These are phyloP conservation scores for Timema podura DNA, from an alignment of 2,888 invertebrate genomes.

Conservation along the genomic window DNA sequence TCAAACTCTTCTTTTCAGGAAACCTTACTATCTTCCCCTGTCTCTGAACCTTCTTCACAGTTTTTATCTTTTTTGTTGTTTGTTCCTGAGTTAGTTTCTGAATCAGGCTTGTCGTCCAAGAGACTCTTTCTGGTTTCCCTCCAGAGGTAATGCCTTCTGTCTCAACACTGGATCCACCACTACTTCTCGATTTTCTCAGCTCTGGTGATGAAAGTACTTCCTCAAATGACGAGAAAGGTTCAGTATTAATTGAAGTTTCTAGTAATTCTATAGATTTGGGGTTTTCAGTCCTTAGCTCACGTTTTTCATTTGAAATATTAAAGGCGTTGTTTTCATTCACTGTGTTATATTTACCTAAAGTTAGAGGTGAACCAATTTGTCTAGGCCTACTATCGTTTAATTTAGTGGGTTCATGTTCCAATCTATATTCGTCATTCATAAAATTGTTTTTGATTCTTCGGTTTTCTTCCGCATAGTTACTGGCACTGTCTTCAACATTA, in stretches of 20 bases:
- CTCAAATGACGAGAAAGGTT: constrained; percentile 8
- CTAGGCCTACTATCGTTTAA: no score
- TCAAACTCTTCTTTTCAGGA: constrained; percentile 21
- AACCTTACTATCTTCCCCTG: constrained; percentile 18
- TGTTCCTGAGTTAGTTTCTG: constrained; percentile 29
- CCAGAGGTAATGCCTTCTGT: background rate
- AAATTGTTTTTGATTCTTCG: background rate
- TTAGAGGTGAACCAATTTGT: background rate
- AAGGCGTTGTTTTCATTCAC: background rate
- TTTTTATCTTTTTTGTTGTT: constrained; percentile 17
- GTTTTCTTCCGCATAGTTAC: no score
- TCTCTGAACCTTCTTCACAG: constrained; percentile 4
- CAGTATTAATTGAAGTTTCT: constrained; percentile 4
- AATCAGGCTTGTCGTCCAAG: constrained; percentile 31
- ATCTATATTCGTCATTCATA: background rate
- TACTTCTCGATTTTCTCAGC: constrained; percentile 14
- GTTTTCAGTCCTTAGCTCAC: background rate
- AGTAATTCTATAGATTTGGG: background rate
- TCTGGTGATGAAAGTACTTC: constrained; percentile 4
- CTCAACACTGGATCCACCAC: background rate
- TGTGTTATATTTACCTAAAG: background rate
- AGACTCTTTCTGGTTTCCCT: constrained; percentile 21
- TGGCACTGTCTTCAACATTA: background rate
- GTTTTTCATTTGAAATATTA: background rate
- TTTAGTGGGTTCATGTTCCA: no score